Conservation (phyloP, 2,113 vertebrate genomes). For the Meles meles region DNA sequence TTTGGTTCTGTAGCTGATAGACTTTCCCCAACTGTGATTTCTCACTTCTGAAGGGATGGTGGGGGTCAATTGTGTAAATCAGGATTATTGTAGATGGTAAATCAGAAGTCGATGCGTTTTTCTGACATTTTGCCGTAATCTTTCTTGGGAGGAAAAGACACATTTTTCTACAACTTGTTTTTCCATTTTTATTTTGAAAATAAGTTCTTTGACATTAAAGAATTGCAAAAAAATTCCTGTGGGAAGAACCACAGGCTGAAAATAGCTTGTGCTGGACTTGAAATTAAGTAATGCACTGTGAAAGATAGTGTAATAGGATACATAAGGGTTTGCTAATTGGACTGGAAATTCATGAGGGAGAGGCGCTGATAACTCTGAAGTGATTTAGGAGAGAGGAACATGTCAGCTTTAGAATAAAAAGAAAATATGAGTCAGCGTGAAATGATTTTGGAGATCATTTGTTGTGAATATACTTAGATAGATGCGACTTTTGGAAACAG, state of each 20-base stretch:
- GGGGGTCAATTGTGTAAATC: neutral
- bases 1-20: neutral
- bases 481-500: conserved; percentile 44
- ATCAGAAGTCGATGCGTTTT: neutral
- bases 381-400: neutral
- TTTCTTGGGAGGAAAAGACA: neutral
- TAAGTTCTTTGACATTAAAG: conserved; percentile 39
- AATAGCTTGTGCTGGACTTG: conserved; percentile 11
- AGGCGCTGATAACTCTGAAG: conserved; percentile 55
- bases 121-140: neutral
- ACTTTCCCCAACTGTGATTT: neutral
- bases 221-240: conserved; percentile 57
- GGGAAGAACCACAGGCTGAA: conserved; percentile 4
- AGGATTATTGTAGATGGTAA: neutral
- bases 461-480: neutral
- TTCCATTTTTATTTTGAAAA: conserved; percentile 57
- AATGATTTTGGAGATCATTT: neutral
- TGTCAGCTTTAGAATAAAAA: conserved; percentile 39
- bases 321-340: conserved; percentile 29
- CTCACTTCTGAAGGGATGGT: neutral
- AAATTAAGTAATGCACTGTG: neutral
- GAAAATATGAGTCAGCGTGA: conserved; percentile 38
- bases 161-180: neutral
- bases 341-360: conserved; percentile 56
- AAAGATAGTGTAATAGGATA: neutral